Evolutionary conservation across 1,140 invertebrate genomes (phyloP), one percentile per base, ranked within the genome.

Genomic region (Pseudoatta argentina): DNA sequence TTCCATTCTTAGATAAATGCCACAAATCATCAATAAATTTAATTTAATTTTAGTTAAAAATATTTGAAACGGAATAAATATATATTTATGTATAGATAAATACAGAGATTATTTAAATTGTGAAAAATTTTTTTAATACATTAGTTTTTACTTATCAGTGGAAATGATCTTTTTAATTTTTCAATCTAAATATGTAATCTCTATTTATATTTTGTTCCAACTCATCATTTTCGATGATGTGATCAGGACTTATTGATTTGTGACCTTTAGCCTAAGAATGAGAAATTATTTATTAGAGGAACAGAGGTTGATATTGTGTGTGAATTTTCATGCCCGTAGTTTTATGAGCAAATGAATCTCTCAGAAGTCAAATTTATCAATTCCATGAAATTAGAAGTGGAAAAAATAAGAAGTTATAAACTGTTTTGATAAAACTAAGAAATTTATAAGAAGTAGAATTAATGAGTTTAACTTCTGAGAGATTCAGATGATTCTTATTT

Each of bases 211-310:
- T 27, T 14, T 55, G 10, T n/a, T 44, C 2, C 0, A 61, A 75
- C 24, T 34, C 44, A 27, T 27, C 34, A 69, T 88, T 69, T 83
- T 69, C 27, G 53, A 79, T 78, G 86, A 86, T 86, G 39, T 44
- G 76, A 81, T 85, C 64, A 82, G 87, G 78, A 82, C 76, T 88
- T 86, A 24, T 55, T 51, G 16, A 27, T 53, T 71, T 30, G 8
- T 53, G 14, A 4, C 21, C 16, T 72, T 30, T 14, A 53, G 10
- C 5, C 30, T 16, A 30, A 55, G 18, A 71, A 21, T 69, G 21
- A 14, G 24, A 53, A 53, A 21, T 27, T 51, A 51, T 16, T 75
- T 73, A 1, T 30, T 2, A 4, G 48, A 30, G 6, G 12, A 34
- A 5, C 4, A 55, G 18, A 75, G 30, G 6, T 75, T 10, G n/a